Evolutionary conservation across 2,888 invertebrate genomes (phyloP), one percentile per base, ranked within the genome.

Genomic region (Amphipoea oculea): DNA sequence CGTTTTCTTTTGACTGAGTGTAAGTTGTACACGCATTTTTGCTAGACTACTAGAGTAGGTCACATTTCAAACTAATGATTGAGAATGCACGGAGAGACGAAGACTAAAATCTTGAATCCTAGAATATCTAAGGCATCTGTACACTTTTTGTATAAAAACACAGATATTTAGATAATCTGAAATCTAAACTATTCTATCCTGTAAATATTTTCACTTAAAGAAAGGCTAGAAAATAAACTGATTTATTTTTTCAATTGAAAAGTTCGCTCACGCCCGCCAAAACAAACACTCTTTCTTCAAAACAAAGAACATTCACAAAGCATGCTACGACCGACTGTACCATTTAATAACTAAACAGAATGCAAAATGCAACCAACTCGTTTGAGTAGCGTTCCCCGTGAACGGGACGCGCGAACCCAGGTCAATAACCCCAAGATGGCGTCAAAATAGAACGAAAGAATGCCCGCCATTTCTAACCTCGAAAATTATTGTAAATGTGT

Each of bases 401-500:
- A 92, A 92, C 92, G 90, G 88, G 90, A 91, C 92, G 93, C 94
- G 94, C 93, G 91, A 92, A 92, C 94, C 88, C 92, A 89, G 96
- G 94, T 96, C 96, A 94, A 90, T 91, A 94, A 91, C 93, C 96
- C 91, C 94, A 95, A 95, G 92, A 96, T 95, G 95, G 96, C 96
- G 96, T 95, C 94, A 95, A 96, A 96, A 96, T 96, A 96, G 96
- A 96, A 95, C 94, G 91, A 93, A 94, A 95, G 95, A 95, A 96
- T 96, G 95, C 95, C 94, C 95, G 96, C 96, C 95, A 96, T 95
- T 94, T 94, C 91, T 95, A 96, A 96, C 96, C 95, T 96, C 94
- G 92, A 95, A 96, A 94, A 94, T 93, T 93, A 93, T 95, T 95
- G 94, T 92, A 93, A 95, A 94, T 84, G 83, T 83, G 89, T 88